A percentile compares a stretch with the other conserved stretches of the same genome.
Conservation (phyloP, 2,888 invertebrate species). For the Tortricodes alternella region DNA sequence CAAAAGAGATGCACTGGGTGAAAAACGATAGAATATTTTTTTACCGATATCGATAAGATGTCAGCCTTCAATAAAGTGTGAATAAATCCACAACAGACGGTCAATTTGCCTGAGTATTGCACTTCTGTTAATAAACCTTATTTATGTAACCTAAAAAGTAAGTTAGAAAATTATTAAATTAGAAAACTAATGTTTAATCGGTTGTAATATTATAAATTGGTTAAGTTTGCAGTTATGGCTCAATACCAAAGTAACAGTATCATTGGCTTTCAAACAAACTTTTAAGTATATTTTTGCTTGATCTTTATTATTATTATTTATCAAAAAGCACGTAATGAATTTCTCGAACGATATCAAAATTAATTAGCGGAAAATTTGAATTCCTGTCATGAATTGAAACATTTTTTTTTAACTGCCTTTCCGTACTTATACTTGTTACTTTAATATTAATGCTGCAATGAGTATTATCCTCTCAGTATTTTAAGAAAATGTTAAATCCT, state of each 20-base stretch:
- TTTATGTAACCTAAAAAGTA: slow-evolving; percentile 3
- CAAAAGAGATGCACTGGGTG: no score
- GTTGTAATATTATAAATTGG: not conserved
- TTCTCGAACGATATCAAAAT: no score
- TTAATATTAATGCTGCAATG: not conserved
- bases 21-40: no score
- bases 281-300: no score
- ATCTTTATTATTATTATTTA: no score
- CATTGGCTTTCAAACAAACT: slow-evolving; percentile 9
- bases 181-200: not conserved
- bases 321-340: no score
- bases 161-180: not conserved
- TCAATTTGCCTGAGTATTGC: no score
- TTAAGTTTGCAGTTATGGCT: slow-evolving; percentile 13
- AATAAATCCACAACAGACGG: not conserved
- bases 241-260: slow-evolving; percentile 29
- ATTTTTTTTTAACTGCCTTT: no score
- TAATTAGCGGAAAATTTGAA: no score
- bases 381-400: no score
- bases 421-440: no score
- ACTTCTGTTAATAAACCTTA: not conserved
- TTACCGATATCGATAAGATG: no score
- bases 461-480: not conserved
- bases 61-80: not conserved
- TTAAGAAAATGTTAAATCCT: not conserved